These are phyloP conservation scores for Vanessa tameamea DNA, from an alignment of 1,140 invertebrate genomes.

Conservation along the genomic window DNA sequence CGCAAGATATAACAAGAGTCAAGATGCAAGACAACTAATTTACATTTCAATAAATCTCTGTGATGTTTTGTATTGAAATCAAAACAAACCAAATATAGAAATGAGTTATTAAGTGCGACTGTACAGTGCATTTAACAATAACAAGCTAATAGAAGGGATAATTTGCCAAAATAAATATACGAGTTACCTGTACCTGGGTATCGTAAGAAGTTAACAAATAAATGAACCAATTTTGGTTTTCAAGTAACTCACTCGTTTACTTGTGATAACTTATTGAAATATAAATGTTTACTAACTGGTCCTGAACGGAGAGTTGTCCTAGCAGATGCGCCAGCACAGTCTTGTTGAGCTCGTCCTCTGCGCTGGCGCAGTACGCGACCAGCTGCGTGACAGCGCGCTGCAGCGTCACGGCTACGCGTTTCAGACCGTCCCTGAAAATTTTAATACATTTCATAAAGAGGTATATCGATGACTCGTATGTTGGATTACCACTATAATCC, in stretches of 20 bases:
- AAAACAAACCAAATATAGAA: slow-evolving; percentile 19
- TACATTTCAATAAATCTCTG: slow-evolving; percentile 30
- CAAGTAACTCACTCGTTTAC: no score
- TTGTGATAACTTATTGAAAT: not conserved
- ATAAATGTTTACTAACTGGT: slow-evolving; percentile 34
- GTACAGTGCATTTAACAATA: not conserved
- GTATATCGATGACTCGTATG: no score
- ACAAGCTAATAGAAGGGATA: not conserved
- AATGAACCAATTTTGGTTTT: no score
- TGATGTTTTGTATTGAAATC: slow-evolving; percentile 19
- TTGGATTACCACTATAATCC: no score
- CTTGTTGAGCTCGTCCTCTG: slow-evolving; percentile 89
- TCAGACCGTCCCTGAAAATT: slow-evolving; percentile 81
- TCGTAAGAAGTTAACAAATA: no score
- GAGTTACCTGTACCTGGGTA: no score
- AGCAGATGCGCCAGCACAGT: slow-evolving; percentile 85
- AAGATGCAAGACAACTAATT: slow-evolving; percentile 24
- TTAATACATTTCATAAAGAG: not conserved
- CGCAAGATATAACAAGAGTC: slow-evolving; percentile 8
- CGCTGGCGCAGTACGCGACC: slow-evolving; percentile 86
- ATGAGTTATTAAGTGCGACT: slow-evolving; percentile 8
- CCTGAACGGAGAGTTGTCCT: slow-evolving; percentile 55
- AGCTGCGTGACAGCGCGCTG: slow-evolving; percentile 84
- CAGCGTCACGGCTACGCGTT: slow-evolving; percentile 81
- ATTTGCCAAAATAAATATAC: no score